Conservation (phyloP, 2,113 vertebrate species). For the Bos indicus region DNA sequence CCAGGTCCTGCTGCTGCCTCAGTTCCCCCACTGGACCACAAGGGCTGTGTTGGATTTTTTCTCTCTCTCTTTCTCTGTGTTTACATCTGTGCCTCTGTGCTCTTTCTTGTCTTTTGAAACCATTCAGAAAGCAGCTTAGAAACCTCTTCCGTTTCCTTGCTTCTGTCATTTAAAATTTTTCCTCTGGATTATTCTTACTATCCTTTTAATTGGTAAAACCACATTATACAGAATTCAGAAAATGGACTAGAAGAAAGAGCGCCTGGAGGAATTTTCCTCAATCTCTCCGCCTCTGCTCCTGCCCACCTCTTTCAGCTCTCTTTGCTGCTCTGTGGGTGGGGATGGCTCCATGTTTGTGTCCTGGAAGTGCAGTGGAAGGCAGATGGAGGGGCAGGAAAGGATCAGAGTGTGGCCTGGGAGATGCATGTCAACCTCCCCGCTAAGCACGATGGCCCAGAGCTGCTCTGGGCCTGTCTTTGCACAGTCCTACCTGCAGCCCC, state of each 20-base stretch:
- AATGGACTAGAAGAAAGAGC: not conserved
- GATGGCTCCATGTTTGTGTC: not conserved
- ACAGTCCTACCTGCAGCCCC: accelerated
- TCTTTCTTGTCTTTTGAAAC: not conserved
- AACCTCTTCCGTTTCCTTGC: not conserved
- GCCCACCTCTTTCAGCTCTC: too few relatives aligned
- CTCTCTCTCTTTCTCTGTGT: not conserved
- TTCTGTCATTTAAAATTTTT: not conserved
- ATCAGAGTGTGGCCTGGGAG: not conserved
- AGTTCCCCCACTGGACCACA: not conserved
- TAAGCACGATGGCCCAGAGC: not conserved
- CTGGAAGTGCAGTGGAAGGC: not conserved
- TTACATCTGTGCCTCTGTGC: not conserved
- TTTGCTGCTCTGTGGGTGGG: not conserved
- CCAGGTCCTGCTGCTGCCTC: not conserved
- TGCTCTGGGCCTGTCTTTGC: not conserved
- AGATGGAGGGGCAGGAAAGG: not conserved
- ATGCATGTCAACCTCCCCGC: accelerated
- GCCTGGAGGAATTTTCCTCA: not conserved
- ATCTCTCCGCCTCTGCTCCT: not conserved
- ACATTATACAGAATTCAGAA: not conserved
- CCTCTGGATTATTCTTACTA: not conserved
- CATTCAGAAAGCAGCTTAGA: not conserved
- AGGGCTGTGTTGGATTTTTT: not conserved
- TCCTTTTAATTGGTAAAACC: not conserved